phyloP scores from a whole-genome alignment of 2,888 invertebrate species.

The Plagodis pulveraria region DNA sequence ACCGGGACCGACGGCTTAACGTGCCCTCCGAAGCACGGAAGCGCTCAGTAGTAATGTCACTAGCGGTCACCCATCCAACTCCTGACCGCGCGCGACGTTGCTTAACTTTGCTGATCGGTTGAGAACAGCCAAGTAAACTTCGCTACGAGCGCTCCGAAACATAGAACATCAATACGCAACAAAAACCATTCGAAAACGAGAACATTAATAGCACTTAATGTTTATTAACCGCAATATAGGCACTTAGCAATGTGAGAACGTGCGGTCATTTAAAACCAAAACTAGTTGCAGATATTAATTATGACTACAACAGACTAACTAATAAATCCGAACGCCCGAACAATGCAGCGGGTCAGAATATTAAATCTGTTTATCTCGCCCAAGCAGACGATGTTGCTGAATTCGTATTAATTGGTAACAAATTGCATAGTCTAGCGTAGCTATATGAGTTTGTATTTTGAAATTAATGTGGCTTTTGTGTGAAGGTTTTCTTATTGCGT shows the following conservation, averaged over 20 bases:
- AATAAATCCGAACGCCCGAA: conserved; percentile 28
- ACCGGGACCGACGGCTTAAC: too few species aligned
- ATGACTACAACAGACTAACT: conserved; percentile 30
- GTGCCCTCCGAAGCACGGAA: too few species aligned
- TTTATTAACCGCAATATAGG: conserved; percentile 13
- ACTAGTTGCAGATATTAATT: conserved; percentile 26
- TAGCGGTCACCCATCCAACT: too few species aligned
- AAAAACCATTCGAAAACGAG: neutral
- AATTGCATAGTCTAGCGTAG: conserved; percentile 22
- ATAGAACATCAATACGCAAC: too few species aligned
- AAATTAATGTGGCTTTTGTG: conserved; percentile 1
- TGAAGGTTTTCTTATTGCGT: neutral
- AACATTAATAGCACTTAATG: neutral
- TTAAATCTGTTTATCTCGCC: conserved; percentile 27
- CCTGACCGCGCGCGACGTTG: too few species aligned
- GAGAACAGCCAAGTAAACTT: too few species aligned
- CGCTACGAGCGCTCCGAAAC: too few species aligned
- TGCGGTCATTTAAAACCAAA: conserved; percentile 16
- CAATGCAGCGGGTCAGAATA: conserved; percentile 30
- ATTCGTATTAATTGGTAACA: conserved; percentile 34
- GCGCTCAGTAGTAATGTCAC: too few species aligned
- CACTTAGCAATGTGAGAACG: conserved; percentile 7
- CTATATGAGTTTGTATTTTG: neutral
- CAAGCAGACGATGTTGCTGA: conserved; percentile 28
- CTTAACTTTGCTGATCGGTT: too few species aligned